phyloP scores from a whole-genome alignment of 2,113 vertebrate species.

The Seriola quinqueradiata region DNA sequence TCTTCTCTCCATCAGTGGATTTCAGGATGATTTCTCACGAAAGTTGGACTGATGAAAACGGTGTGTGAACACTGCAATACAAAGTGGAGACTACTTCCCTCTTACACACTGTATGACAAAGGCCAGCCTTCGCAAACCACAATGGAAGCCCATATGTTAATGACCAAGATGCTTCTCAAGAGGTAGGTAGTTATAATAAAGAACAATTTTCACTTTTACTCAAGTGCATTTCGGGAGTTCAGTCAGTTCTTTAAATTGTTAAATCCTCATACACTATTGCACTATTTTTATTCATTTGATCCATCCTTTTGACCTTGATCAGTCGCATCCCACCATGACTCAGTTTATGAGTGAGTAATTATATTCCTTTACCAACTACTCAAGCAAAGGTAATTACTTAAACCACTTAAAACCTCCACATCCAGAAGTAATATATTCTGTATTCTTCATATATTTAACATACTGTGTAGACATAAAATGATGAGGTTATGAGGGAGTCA shows the following conservation, averaged over 20 bases:
- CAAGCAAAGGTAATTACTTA: no score
- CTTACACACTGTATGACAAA: background rate
- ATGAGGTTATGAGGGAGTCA: no score
- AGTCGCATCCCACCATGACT: no score
- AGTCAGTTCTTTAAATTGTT: background rate
- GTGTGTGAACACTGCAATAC: slow-evolving; percentile 7
- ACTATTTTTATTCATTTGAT: background rate
- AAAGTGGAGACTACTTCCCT: background rate
- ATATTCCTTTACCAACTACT: no score
- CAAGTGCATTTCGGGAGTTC: background rate
- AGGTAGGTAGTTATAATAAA: background rate
- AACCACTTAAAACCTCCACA: no score
- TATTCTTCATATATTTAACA: no score
- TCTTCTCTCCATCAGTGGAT: slow-evolving; percentile 61
- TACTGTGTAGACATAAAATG: no score
- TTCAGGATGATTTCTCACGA: slow-evolving; percentile 45
- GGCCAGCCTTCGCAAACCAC: background rate
- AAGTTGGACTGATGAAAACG: slow-evolving; percentile 35
- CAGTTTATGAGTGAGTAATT: no score
- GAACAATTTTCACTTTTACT: background rate
- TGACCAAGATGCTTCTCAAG: no score
- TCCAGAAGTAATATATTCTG: no score
- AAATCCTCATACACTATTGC: no score
- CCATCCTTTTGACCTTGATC: background rate
- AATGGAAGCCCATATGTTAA: background rate